Conservation (phyloP, 2,113 vertebrate species). For the Calypte anna region DNA sequence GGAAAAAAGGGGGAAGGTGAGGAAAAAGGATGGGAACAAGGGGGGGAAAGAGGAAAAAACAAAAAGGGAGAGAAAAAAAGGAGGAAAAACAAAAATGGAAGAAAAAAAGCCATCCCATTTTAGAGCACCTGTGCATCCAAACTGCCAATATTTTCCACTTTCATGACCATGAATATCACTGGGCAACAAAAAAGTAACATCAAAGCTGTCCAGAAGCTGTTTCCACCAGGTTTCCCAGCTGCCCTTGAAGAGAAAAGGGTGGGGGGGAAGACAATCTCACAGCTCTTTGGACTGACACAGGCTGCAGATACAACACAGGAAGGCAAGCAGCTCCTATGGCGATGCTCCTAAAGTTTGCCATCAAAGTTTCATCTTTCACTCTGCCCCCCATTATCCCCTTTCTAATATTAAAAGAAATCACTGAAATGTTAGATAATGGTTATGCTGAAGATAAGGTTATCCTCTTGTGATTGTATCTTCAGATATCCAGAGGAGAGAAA, state of each 20-base stretch:
- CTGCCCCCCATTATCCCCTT: neutral
- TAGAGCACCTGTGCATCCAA: neutral
- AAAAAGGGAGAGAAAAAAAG: too few relatives aligned
- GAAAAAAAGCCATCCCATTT: neutral
- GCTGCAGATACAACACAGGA: neutral
- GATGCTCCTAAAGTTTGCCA: neutral
- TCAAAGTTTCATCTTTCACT: neutral
- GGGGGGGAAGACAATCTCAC: rapidly evolving
- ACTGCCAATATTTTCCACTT: neutral
- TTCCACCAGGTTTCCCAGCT: neutral
- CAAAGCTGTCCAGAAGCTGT: neutral
- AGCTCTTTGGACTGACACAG: neutral
- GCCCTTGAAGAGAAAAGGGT: neutral
- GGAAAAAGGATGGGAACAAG: too few relatives aligned
- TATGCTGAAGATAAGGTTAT: neutral
- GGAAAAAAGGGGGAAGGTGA: too few relatives aligned
- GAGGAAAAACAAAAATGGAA: too few relatives aligned
- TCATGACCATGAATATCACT: neutral
- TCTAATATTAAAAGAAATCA: neutral
- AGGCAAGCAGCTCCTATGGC: neutral
- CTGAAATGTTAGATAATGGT: neutral
- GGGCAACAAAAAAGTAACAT: neutral
- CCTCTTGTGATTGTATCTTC: neutral
- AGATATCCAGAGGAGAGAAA: slow-evolving; percentile 85
- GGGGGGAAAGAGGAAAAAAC: too few relatives aligned